Conservation (phyloP, 2,797 vertebrate species). For the Myotis daubentonii region DNA sequence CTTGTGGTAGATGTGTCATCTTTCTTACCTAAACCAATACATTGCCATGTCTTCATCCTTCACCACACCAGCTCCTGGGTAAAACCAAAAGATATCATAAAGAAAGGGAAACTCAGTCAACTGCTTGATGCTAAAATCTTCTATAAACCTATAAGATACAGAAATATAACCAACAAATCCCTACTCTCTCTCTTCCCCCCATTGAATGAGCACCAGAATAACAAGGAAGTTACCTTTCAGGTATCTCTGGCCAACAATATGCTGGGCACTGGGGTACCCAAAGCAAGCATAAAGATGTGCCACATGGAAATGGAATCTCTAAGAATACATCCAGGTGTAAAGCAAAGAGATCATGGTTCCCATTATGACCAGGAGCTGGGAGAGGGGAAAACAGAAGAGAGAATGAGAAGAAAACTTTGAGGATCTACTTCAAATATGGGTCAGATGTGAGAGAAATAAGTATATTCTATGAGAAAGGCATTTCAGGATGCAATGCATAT, state of each 20-base stretch:
- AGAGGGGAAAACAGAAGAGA: too few relatives aligned
- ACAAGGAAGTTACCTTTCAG: slow-evolving; percentile 80
- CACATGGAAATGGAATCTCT: slow-evolving; percentile 84
- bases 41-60: slow-evolving; percentile 81
- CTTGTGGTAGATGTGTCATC: not conserved
- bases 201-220: not conserved
- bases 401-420: not conserved
- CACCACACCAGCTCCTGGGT: slow-evolving; percentile 80
- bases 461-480: not conserved
- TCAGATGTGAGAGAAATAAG: not conserved
- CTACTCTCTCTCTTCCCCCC: too few relatives aligned
- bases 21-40: slow-evolving; percentile 85
- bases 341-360: slow-evolving; percentile 74
- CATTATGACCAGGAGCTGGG: slow-evolving; percentile 75
- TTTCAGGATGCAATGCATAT: not conserved
- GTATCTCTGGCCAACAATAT: slow-evolving; percentile 84
- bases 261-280: slow-evolving; percentile 80
- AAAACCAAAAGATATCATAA: slow-evolving; percentile 52
- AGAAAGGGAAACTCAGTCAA: not conserved
- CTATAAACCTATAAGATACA: not conserved
- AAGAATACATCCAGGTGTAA: slow-evolving; percentile 73
- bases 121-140: not conserved
- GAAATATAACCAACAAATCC: not conserved
- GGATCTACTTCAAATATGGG: not conserved
- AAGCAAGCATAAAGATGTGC: slow-evolving; percentile 76